Evolutionary conservation across 2,888 invertebrate species (phyloP).

Genomic region (Papilio demoleus): DNA sequence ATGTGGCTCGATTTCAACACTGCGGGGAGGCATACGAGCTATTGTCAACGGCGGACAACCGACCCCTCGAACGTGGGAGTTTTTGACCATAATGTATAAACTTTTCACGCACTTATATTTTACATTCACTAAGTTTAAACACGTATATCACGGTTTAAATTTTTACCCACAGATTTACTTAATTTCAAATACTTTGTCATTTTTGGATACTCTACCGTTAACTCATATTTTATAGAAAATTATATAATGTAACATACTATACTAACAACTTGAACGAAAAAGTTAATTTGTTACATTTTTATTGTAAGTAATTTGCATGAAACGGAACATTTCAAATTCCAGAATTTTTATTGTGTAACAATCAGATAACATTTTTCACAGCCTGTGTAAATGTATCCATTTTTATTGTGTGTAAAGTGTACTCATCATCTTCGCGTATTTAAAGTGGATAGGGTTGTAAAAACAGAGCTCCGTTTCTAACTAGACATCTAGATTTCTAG

Average conservation of each 20-base stretch:
- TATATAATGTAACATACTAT: too few relatives aligned
- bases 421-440: background rate
- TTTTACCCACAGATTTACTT: too few relatives aligned
- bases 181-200: too few relatives aligned
- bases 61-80: constrained; percentile 57
- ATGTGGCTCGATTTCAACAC: constrained; percentile 48
- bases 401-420: background rate
- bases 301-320: too few relatives aligned
- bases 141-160: too few relatives aligned
- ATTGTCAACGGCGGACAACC: constrained; percentile 57
- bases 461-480: constrained; percentile 19
- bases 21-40: constrained; percentile 50
- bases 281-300: background rate
- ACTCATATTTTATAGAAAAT: too few relatives aligned
- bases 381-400: background rate
- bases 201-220: too few relatives aligned
- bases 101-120: constrained; percentile 20
- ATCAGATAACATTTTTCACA: background rate
- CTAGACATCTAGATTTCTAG: constrained; percentile 24
- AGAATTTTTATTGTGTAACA: background rate
- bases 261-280: too few relatives aligned
- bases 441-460: background rate
- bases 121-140: constrained; percentile 3
- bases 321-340: background rate
- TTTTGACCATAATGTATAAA: constrained; percentile 41